phyloP scores from a whole-genome alignment of 2,113 vertebrate species.

The Solea senegalensis region DNA sequence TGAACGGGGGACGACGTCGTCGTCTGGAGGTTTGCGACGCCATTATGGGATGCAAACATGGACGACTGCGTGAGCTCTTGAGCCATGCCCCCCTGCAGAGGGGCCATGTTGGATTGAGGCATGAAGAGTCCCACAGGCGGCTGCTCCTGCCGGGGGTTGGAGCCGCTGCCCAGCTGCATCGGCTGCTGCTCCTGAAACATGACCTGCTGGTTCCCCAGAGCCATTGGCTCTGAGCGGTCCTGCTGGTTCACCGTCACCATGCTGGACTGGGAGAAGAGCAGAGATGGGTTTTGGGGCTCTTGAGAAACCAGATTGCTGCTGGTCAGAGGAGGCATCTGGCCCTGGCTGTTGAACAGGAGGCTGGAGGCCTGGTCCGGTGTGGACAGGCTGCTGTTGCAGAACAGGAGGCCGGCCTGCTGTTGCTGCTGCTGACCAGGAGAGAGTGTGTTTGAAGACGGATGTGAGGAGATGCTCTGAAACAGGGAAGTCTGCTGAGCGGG shows the following conservation, averaged over 20 bases:
- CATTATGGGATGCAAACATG: constrained; percentile 89
- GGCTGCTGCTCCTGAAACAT: constrained; percentile 94
- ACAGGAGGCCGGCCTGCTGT: constrained; percentile 88
- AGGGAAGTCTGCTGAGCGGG: constrained; percentile 86
- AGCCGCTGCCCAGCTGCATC: constrained; percentile 89
- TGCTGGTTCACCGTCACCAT: constrained; percentile 86
- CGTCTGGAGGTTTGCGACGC: constrained; percentile 87
- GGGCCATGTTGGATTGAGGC: constrained; percentile 89
- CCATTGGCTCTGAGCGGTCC: constrained; percentile 90
- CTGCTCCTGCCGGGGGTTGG: constrained; percentile 84
- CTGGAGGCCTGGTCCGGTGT: constrained; percentile 86
- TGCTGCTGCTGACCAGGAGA: constrained; percentile 82
- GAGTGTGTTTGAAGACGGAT: constrained; percentile 77
- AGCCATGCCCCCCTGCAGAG: constrained; percentile 88
- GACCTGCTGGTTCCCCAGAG: constrained; percentile 87
- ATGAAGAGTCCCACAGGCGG: constrained; percentile 93
- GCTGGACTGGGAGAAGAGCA: constrained; percentile 89
- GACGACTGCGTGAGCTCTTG: constrained; percentile 89
- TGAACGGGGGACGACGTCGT: constrained; percentile 88
- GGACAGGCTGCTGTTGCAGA: constrained; percentile 85
- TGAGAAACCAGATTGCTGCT: constrained; percentile 78
- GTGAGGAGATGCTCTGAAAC: constrained; percentile 79
- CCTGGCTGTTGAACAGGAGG: constrained; percentile 79
- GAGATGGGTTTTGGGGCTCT: constrained; percentile 87
- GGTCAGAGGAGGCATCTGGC: constrained; percentile 80